Conservation (phyloP, 2,888 invertebrate species). For the Erebia palarica region DNA sequence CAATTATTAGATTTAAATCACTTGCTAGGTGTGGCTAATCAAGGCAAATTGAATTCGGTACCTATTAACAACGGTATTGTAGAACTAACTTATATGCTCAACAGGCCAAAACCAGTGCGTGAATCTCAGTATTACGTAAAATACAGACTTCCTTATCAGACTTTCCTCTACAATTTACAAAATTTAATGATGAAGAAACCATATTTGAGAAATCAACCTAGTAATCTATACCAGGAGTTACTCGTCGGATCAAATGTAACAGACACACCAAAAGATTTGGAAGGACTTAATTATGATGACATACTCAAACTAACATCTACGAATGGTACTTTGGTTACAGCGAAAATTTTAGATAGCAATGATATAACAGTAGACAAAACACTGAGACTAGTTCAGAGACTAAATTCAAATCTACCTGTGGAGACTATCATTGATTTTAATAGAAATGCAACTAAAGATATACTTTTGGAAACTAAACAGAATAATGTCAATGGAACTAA, state of each 20-base stretch:
- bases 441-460: constrained; percentile 4
- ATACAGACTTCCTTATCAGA: constrained; percentile 58
- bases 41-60: constrained; percentile 49
- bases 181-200: constrained; percentile 49
- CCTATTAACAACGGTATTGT: constrained; percentile 49
- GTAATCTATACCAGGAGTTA: constrained; percentile 53
- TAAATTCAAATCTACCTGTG: constrained; percentile 47
- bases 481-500: constrained; percentile 2
- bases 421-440: constrained; percentile 17
- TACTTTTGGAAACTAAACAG: not conserved
- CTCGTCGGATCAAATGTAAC: constrained; percentile 36
- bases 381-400: constrained; percentile 44
- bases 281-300: constrained; percentile 50
- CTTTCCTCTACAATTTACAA: constrained; percentile 50
- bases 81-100: constrained; percentile 63
- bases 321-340: constrained; percentile 56
- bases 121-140: constrained; percentile 63
- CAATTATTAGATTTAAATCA: constrained; percentile 45
- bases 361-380: constrained; percentile 44
- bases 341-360: constrained; percentile 49
- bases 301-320: constrained; percentile 51
- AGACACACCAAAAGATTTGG: constrained; percentile 53
- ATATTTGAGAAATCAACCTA: constrained; percentile 47
- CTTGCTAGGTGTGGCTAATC: constrained; percentile 48
- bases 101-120: constrained; percentile 53